These are phyloP conservation scores for Perca flavescens DNA, from an alignment of 2,113 vertebrate species.

Conservation along the genomic window DNA sequence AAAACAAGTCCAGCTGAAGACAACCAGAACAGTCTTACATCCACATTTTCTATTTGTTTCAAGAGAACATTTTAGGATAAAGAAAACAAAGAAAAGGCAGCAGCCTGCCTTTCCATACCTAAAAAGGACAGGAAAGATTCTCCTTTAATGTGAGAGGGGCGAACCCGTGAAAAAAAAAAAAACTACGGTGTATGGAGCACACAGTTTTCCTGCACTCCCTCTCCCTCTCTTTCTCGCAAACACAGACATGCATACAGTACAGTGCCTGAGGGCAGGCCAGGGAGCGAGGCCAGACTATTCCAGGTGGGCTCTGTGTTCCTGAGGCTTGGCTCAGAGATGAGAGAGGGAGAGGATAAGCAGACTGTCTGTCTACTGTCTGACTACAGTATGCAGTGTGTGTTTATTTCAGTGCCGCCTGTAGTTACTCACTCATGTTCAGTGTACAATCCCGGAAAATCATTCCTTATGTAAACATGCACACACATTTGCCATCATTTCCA, in stretches of 20 bases:
- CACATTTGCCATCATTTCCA: background rate
- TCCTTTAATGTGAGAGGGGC: slow-evolving; percentile 22
- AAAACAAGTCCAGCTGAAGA: slow-evolving; percentile 3
- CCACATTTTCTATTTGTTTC: slow-evolving; percentile 13
- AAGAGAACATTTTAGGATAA: slow-evolving; percentile 35
- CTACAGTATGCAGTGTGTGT: slow-evolving; percentile 20
- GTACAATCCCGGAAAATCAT: slow-evolving; percentile 1
- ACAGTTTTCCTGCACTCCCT: slow-evolving; percentile 25
- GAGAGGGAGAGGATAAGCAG: slow-evolving; percentile 55
- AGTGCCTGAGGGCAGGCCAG: slow-evolving; percentile 69
- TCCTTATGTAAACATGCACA: slow-evolving; percentile 11
- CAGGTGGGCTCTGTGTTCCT: slow-evolving; percentile 74
- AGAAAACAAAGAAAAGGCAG: slow-evolving; percentile 25
- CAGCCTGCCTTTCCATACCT: slow-evolving; percentile 22
- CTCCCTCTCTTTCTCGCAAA: slow-evolving; percentile 31
- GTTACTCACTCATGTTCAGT: slow-evolving; percentile 16
- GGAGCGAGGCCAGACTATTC: slow-evolving; percentile 76
- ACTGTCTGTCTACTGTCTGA: slow-evolving; percentile 65
- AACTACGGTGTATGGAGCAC: slow-evolving; percentile 37
- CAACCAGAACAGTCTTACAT: background rate
- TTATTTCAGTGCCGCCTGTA: slow-evolving; percentile 6
- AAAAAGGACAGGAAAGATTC: slow-evolving; percentile 46
- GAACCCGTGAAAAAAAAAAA: slow-evolving; percentile 45
- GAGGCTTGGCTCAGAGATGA: slow-evolving; percentile 71
- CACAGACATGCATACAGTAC: slow-evolving; percentile 17